Conservation (phyloP, 2,797 vertebrate genomes). For the Tadarida brasiliensis region DNA sequence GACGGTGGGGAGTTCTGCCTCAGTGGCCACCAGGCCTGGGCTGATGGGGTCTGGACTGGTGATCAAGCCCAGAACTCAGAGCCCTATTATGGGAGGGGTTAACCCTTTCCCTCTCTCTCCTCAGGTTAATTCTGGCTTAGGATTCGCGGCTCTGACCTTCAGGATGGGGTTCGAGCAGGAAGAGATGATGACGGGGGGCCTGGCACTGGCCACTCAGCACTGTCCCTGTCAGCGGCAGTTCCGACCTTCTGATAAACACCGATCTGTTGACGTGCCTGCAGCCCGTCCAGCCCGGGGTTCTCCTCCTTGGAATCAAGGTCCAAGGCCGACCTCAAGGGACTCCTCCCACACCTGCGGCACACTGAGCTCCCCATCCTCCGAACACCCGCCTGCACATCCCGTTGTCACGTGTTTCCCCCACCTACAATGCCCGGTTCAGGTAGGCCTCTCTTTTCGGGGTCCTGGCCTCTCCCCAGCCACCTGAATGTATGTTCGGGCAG, state of each 20-base stretch:
- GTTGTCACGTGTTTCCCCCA: background rate
- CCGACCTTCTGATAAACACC: background rate
- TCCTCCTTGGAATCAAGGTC: background rate
- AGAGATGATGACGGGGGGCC: background rate
- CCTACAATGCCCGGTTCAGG: background rate
- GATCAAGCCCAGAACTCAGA: background rate
- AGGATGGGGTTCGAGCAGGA: background rate
- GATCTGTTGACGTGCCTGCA: background rate
- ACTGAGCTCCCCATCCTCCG: background rate
- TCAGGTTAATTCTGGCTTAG: conserved; percentile 63
- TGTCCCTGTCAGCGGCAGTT: background rate
- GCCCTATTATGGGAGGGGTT: background rate
- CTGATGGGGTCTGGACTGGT: background rate
- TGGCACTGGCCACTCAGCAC: background rate
- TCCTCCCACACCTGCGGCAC: background rate
- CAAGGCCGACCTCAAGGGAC: background rate
- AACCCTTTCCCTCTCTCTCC: conserved; percentile 39
- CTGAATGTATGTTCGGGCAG: background rate
- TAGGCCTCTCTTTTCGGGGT: background rate
- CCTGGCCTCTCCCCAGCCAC: background rate
- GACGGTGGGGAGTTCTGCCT: background rate
- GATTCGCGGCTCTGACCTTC: background rate
- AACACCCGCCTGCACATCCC: background rate
- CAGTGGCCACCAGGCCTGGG: background rate
- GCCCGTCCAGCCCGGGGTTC: background rate